Conservation (phyloP, 2,888 invertebrate species). For the Laothoe populi region DNA sequence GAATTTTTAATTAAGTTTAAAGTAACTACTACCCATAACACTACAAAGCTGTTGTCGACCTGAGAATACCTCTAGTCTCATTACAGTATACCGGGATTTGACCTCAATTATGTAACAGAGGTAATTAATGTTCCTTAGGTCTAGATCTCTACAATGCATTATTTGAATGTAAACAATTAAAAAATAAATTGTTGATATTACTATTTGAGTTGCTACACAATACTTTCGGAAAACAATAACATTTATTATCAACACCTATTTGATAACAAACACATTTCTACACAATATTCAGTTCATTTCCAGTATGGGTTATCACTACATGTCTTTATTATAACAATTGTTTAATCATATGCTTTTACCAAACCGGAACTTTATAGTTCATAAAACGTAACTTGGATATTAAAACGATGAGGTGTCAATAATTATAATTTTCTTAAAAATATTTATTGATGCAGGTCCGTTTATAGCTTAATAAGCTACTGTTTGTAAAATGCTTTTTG, state of each 20-base stretch:
- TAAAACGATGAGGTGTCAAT: neutral
- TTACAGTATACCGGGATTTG: too few species aligned
- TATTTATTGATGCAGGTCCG: conserved; percentile 1
- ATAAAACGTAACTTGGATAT: neutral
- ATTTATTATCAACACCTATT: conserved; percentile 8
- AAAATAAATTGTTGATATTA: neutral
- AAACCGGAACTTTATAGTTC: conserved; percentile 6
- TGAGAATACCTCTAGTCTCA: too few species aligned
- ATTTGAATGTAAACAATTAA: neutral
- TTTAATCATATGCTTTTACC: conserved; percentile 4
- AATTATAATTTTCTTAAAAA: neutral
- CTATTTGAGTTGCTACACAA: neutral
- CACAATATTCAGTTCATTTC: conserved; percentile 30
- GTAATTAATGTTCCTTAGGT: too few species aligned
- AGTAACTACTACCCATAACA: too few species aligned
- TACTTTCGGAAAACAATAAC: conserved; percentile 20
- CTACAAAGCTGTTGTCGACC: too few species aligned
- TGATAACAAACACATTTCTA: conserved; percentile 18
- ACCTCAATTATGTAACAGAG: too few species aligned
- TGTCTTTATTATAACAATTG: neutral
- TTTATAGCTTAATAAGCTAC: neutral
- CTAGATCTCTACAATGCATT: too few species aligned
- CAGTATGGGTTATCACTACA: conserved; percentile 31
- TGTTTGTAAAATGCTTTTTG: neutral
- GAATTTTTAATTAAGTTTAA: too few species aligned